These are phyloP conservation scores for Cossypha caffra DNA, from an alignment of 2,797 vertebrate genomes.

Conservation along the genomic window DNA sequence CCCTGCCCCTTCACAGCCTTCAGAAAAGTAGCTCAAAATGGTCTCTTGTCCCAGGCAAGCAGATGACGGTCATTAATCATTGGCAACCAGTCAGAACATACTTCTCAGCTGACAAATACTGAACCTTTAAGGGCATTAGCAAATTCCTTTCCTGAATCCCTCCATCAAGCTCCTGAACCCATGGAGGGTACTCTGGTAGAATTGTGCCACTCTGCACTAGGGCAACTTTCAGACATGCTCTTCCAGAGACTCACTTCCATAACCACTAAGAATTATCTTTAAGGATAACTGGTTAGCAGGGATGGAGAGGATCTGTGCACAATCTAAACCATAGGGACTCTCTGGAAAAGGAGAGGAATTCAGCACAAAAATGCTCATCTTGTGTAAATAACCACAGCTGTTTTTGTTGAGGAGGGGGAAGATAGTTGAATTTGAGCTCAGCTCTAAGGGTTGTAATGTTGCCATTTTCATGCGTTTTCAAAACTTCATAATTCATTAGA, in stretches of 20 bases:
- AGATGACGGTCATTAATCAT: background rate
- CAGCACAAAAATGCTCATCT: background rate
- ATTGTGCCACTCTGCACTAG: background rate
- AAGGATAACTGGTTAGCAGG: background rate
- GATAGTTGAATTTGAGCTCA: background rate
- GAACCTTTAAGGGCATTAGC: background rate
- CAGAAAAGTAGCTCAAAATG: background rate
- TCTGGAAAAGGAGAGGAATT: background rate
- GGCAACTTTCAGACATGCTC: background rate
- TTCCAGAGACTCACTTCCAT: background rate
- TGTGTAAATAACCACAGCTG: background rate
- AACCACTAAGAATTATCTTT: background rate
- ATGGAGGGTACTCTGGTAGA: background rate
- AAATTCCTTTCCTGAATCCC: background rate
- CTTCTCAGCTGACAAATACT: background rate
- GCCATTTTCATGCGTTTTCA: background rate
- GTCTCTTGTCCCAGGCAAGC: background rate
- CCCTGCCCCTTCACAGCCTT: background rate
- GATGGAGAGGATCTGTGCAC: background rate
- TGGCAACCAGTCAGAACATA: background rate
- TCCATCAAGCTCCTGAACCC: background rate
- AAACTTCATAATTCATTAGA: background rate
- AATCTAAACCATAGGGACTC: background rate
- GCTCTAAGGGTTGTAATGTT: background rate
- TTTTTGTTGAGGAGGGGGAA: accelerated